Evolutionary conservation across 1,140 invertebrate species (phyloP).

Genomic region (Aleiodes sp.): DNA sequence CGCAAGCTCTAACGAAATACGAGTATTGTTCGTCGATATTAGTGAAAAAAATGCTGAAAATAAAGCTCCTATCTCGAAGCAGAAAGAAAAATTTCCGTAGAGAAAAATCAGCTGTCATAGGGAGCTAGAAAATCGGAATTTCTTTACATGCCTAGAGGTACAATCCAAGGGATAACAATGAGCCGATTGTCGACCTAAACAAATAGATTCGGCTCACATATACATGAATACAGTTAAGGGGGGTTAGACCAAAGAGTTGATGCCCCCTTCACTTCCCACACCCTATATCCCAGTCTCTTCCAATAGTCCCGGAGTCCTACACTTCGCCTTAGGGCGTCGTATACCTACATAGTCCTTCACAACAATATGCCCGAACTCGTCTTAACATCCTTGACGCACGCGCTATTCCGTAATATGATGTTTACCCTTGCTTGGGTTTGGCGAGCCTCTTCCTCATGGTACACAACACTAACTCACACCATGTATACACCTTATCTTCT

Average conservation of each 20-base stretch:
- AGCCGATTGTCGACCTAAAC: slow-evolving; percentile 42
- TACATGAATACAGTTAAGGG: not conserved
- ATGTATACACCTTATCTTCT: not conserved
- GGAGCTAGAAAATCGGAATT: not conserved
- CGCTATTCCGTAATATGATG: slow-evolving; percentile 22
- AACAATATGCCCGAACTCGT: not conserved
- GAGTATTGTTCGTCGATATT: too few species aligned
- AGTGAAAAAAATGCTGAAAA: too few species aligned
- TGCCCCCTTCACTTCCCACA: not conserved
- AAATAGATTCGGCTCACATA: slow-evolving; percentile 27
- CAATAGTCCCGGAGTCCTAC: not conserved
- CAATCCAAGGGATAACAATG: slow-evolving; percentile 29
- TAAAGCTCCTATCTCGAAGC: too few species aligned
- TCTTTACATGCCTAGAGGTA: not conserved
- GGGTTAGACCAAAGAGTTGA: not conserved
- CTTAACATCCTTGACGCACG: slow-evolving; percentile 5
- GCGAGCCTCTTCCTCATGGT: not conserved
- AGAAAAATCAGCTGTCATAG: not conserved
- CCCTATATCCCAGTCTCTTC: not conserved
- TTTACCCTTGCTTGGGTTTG: slow-evolving; percentile 3
- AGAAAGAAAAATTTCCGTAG: too few species aligned
- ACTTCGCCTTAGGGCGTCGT: not conserved
- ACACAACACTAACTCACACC: not conserved
- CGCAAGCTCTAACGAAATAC: too few species aligned
- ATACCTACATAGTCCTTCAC: not conserved